Conservation (phyloP, 2,113 vertebrate genomes). For the Psephotus haematonotus region DNA sequence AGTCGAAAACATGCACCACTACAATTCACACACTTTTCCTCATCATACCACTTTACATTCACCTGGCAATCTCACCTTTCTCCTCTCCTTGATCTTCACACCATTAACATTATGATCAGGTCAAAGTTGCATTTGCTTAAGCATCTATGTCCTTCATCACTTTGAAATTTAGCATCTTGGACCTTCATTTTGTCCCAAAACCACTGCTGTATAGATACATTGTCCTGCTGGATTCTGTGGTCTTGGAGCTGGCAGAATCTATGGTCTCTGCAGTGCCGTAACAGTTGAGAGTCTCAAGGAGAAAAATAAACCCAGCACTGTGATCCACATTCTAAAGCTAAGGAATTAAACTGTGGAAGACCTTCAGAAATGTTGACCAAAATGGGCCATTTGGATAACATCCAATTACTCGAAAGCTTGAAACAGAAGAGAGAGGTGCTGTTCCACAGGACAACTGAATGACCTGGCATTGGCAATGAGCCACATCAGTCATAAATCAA, state of each 20-base stretch:
- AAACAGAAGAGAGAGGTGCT: background rate
- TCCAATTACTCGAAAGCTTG: slow-evolving; percentile 46
- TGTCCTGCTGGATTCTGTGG: background rate
- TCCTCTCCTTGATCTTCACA: slow-evolving; percentile 30
- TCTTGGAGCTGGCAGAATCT: background rate
- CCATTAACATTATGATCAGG: slow-evolving; percentile 5
- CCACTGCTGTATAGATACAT: background rate
- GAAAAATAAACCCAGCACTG: slow-evolving; percentile 6
- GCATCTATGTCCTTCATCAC: background rate
- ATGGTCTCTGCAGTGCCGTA: background rate
- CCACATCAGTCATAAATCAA: slow-evolving; percentile 43
- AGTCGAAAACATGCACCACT: background rate
- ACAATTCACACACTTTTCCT: background rate
- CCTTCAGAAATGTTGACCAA: slow-evolving; percentile 50
- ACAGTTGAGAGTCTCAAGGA: background rate
- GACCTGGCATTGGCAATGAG: slow-evolving; percentile 45
- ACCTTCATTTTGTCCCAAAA: background rate
- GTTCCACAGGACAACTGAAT: slow-evolving; percentile 26
- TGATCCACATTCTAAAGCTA: slow-evolving; percentile 16
- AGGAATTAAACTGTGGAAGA: slow-evolving; percentile 34
- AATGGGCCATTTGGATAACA: slow-evolving; percentile 23
- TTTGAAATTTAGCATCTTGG: background rate
- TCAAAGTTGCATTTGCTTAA: slow-evolving; percentile 17
- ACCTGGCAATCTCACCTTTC: slow-evolving; percentile 41
- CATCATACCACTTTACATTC: background rate